phyloP scores from a whole-genome alignment of 2,797 vertebrate species.

The Ispidina lecontei region DNA sequence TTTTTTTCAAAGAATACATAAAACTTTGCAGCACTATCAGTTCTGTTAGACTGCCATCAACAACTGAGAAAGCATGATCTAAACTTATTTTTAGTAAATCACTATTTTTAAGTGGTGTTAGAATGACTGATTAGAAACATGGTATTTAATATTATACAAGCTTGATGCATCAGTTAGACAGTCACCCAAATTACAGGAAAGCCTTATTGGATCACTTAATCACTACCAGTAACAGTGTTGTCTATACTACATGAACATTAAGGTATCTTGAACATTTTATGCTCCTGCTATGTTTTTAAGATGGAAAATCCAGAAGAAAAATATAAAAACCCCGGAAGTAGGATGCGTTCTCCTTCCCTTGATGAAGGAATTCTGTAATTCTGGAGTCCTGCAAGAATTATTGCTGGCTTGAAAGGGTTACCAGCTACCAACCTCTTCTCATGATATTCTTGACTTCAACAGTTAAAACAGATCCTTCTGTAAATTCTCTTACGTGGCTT shows the following conservation, averaged over 20 bases:
- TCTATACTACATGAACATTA: neutral
- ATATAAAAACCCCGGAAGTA: neutral
- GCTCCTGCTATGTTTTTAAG: neutral
- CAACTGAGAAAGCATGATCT: neutral
- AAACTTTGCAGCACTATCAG: neutral
- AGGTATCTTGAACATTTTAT: neutral
- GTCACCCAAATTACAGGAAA: neutral
- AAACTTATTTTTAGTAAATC: neutral
- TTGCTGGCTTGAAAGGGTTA: neutral
- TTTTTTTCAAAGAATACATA: neutral
- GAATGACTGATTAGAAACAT: neutral
- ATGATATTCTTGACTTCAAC: neutral
- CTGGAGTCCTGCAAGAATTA: neutral
- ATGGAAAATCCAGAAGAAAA: neutral
- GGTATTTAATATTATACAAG: neutral
- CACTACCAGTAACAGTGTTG: neutral
- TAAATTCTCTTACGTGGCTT: neutral
- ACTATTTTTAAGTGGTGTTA: neutral
- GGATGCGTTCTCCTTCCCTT: neutral
- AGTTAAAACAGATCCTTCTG: neutral
- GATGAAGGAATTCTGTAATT: neutral
- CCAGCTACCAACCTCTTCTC: neutral
- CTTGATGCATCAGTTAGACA: neutral
- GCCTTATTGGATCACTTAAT: neutral
- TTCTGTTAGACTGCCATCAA: neutral